Conservation (phyloP, 2,797 vertebrate genomes). For the Scarus forsteni region DNA sequence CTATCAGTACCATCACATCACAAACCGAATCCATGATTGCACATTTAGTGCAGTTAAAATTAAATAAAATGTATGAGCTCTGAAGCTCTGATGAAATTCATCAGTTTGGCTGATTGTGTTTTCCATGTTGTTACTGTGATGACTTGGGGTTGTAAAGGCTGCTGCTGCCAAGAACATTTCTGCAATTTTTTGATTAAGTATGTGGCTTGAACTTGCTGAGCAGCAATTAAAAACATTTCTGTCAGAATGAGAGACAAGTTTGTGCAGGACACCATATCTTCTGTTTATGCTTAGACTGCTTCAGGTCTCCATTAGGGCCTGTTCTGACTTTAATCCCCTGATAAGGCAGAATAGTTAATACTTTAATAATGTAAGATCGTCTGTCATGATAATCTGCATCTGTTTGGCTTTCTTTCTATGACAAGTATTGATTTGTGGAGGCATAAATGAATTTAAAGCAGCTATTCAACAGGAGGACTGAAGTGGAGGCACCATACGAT, state of each 20-base stretch:
- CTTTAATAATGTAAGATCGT: neutral
- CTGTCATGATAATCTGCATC: neutral
- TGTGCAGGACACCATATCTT: neutral
- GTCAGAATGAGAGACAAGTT: constrained; percentile 7
- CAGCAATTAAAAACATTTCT: constrained; percentile 32
- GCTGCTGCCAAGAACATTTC: constrained; percentile 12
- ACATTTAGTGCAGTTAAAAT: neutral
- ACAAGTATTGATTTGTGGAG: no score
- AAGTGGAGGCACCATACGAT: no score
- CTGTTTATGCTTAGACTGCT: neutral
- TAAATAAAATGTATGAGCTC: neutral
- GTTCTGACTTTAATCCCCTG: neutral
- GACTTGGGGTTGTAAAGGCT: neutral
- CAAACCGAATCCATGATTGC: no score
- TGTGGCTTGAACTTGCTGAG: neutral
- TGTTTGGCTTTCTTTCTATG: no score
- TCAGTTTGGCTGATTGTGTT: neutral
- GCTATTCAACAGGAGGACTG: no score
- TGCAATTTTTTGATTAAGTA: constrained; percentile 2
- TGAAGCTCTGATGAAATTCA: neutral
- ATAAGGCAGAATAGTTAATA: neutral
- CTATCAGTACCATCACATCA: neutral
- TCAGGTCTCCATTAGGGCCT: constrained; percentile 3
- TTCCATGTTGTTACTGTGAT: neutral
- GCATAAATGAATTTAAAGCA: no score